Base-by-base conservation (phyloP, 2,888 invertebrate genomes). In the Pherbina coryleti region DNA sequence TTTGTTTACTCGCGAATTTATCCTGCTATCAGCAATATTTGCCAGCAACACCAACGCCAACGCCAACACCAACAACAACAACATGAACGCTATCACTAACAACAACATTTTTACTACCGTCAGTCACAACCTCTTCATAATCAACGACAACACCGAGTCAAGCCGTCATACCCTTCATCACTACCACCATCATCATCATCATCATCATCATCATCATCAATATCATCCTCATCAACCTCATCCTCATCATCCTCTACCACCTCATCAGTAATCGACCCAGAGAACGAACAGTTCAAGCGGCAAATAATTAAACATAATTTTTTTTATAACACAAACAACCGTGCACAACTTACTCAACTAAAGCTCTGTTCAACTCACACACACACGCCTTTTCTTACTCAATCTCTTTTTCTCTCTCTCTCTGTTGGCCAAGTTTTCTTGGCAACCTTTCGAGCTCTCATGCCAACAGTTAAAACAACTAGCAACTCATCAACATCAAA, bases 91-190 rank as follows among this genome's bases (percentile, higher is more conserved):
- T 37, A 72, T 17, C 37, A 77, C 53, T 37, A 31, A 66, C 73
- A 55, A 53, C 57, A 62, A 22, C 64, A 49, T 25, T 25, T 60
- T 67, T 67, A 44, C 67, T 37, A 37, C 37, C 67, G 67, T 67
- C 67, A 67, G 22, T 81, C 85, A 81, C 82, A 82, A 81, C 81
- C 83, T 44, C 31, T 57, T 69, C 78, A 60, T 22, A 67, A 55
- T 51, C 69, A 66, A 60, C 71, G 69, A 51, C 64, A 70, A 53
- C 62, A 37, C 82, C 84, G 80, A 83, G 19, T 62, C 31, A 51
- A 49, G 28, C 17, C 66, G 66, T 64, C 75, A 69, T 55, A 57
- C 55, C 71, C 62, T 34, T 62, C 64, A 49, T 67, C 66, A 77
- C 72, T 34, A 70, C 73, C 71, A 76, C 57, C 78, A 76, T 57